These are phyloP conservation scores for Nematostella vectensis DNA, from an alignment of 92 coral and sea anemone species.

Conservation along the genomic window DNA sequence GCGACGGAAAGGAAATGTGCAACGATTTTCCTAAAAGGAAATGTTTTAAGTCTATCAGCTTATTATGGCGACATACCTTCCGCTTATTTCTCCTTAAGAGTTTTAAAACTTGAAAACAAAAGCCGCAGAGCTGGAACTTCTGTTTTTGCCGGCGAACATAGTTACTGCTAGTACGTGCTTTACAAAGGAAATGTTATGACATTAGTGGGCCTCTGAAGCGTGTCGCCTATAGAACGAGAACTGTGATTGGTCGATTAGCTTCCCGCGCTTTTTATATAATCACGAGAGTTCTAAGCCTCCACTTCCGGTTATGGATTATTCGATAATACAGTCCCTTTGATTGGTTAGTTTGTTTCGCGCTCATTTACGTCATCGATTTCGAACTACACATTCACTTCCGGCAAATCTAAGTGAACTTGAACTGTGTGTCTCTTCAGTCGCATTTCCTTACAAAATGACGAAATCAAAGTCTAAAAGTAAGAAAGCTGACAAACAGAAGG, in stretches of 20 bases:
- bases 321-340: no score
- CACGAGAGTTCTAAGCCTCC: no score
- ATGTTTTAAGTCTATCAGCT: conserved; percentile 4
- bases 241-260: conserved; percentile 40
- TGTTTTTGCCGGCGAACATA: not conserved
- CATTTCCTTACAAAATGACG: conserved; percentile 48
- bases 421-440: not conserved
- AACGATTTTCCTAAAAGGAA: conserved; percentile 5
- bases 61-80: not conserved
- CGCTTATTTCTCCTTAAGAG: not conserved
- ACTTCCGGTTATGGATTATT: no score
- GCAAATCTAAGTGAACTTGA: not conserved
- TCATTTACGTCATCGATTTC: conserved; percentile 21
- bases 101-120: not conserved
- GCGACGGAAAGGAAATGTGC: no score
- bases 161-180: not conserved
- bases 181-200: conserved; percentile 1
- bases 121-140: not conserved
- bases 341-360: no score
- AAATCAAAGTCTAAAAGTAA: conserved; percentile 88
- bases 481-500: conserved; percentile 65
- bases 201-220: conserved; percentile 12
- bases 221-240: conserved; percentile 13
- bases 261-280: conserved; percentile 69
- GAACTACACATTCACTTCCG: conserved; percentile 2